These are phyloP conservation scores for Homalodisca vitripennis DNA, from an alignment of 1,140 invertebrate genomes.

Conservation along the genomic window DNA sequence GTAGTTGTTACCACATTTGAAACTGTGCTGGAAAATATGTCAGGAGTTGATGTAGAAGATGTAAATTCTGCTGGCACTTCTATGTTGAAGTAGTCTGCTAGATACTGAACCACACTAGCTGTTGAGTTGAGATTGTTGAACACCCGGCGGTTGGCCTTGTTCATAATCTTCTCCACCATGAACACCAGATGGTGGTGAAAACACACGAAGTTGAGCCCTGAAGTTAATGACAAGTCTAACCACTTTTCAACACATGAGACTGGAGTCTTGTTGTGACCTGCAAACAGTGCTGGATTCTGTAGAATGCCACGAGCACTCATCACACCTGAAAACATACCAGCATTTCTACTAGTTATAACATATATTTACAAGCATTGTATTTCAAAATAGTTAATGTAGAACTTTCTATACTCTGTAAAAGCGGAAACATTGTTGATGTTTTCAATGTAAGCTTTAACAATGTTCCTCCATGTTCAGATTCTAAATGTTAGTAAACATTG, in stretches of 20 bases:
- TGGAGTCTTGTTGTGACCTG: constrained; percentile 67
- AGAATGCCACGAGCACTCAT: constrained; percentile 91
- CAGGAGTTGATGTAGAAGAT: too few relatives aligned
- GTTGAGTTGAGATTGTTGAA: constrained; percentile 78
- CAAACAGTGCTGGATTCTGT: constrained; percentile 87
- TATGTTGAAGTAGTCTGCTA: constrained; percentile 46
- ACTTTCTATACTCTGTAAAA: too few relatives aligned
- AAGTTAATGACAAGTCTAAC: constrained; percentile 68
- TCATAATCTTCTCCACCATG: constrained; percentile 83
- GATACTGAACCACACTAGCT: constrained; percentile 67
- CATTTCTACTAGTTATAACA: too few relatives aligned
- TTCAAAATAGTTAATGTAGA: too few relatives aligned
- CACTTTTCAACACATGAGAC: constrained; percentile 79
- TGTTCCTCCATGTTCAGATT: too few relatives aligned
- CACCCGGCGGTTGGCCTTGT: constrained; percentile 63
- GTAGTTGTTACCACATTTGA: too few relatives aligned
- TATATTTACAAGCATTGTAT: too few relatives aligned
- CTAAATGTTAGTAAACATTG: too few relatives aligned
- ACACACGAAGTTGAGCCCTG: constrained; percentile 66
- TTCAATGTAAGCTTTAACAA: too few relatives aligned
- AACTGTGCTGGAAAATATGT: too few relatives aligned
- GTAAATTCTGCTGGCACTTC: constrained; percentile 13
- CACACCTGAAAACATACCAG: constrained; percentile 63
- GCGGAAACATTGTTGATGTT: too few relatives aligned
- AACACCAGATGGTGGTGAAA: constrained; percentile 94